Evolutionary conservation across 1,140 invertebrate genomes (phyloP).

Genomic region (Maconellicoccus hirsutus): DNA sequence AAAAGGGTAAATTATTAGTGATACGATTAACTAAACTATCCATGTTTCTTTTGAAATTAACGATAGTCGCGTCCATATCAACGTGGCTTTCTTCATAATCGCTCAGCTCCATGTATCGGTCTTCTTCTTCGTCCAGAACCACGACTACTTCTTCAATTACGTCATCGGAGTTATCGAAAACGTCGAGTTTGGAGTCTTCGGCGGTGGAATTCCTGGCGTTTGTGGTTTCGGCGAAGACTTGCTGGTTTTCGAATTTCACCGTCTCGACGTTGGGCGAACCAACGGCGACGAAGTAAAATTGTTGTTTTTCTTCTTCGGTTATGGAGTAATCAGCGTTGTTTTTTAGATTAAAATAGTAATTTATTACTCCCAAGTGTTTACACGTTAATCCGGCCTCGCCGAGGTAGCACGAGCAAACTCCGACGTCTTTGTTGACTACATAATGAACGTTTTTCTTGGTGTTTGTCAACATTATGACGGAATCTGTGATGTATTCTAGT

Average conservation of each 20-base stretch:
- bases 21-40: background rate
- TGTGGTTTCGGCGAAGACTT: background rate
- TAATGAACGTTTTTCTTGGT: background rate
- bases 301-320: background rate
- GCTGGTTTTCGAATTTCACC: background rate
- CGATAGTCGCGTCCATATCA: background rate
- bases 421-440: background rate
- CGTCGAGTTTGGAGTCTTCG: background rate
- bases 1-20: background rate
- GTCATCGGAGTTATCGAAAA: background rate
- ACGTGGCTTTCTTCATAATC: background rate
- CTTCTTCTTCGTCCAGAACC: background rate
- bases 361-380: background rate
- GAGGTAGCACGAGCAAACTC: conserved; percentile 8
- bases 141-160: background rate
- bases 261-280: background rate
- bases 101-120: background rate
- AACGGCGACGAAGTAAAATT: background rate
- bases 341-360: background rate
- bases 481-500: conserved; percentile 3
- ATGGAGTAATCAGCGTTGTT: background rate
- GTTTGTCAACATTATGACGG: conserved; percentile 1
- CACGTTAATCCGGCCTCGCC: background rate
- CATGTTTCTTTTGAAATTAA: background rate
- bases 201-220: background rate